Evolutionary conservation across 2,888 invertebrate species (phyloP).

Genomic region (Aplocera efformata): DNA sequence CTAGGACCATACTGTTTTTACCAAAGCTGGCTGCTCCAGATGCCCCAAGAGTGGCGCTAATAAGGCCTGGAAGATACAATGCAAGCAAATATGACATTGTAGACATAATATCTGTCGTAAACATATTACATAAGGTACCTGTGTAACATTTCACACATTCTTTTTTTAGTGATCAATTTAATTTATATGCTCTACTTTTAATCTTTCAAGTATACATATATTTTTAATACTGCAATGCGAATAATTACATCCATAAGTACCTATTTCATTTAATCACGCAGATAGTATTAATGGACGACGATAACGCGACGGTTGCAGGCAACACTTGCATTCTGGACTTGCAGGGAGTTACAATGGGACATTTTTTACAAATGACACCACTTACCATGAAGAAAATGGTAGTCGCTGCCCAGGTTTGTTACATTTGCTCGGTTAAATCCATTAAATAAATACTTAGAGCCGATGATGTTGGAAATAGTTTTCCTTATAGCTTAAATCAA

Average conservation of each 20-base stretch:
- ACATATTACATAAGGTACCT: constrained; percentile 39
- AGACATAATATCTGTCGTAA: constrained; percentile 39
- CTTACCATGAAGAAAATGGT: constrained; percentile 74
- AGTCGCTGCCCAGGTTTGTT: constrained; percentile 49
- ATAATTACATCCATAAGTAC: too few relatives aligned
- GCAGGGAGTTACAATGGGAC: constrained; percentile 65
- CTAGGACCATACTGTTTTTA: constrained; percentile 37
- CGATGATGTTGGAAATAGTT: too few relatives aligned
- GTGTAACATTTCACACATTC: background rate
- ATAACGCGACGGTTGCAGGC: constrained; percentile 68
- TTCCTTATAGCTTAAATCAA: too few relatives aligned
- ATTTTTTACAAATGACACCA: constrained; percentile 76
- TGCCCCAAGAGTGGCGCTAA: constrained; percentile 68
- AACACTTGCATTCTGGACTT: constrained; percentile 73
- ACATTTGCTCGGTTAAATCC: too few relatives aligned
- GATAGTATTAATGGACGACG: constrained; percentile 75
- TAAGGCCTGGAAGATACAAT: constrained; percentile 70
- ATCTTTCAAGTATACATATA: too few relatives aligned
- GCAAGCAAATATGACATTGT: constrained; percentile 46
- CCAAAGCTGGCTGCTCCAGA: constrained; percentile 40
- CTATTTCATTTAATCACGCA: constrained; percentile 28
- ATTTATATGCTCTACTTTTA: too few relatives aligned
- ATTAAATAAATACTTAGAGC: too few relatives aligned
- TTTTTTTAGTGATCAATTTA: too few relatives aligned
- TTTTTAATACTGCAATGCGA: too few relatives aligned